Evolutionary conservation across 2,113 vertebrate genomes (phyloP), one percentile per base, ranked within the genome.

Genomic region (Brachyistius frenatus): DNA sequence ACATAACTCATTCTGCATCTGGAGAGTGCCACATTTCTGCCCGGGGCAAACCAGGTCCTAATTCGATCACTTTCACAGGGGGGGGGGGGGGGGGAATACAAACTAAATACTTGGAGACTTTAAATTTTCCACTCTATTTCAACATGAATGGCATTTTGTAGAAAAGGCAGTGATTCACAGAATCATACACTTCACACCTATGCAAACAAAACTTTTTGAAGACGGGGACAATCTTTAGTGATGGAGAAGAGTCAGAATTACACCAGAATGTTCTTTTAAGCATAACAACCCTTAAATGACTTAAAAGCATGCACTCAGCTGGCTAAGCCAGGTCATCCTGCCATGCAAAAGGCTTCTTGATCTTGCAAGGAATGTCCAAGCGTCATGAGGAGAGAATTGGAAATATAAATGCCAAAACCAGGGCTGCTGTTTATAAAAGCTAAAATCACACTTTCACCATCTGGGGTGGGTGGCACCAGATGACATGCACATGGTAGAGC

Each of bases 401-500:
- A 66, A 57, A 76, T 69, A 69, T 73, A 80, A 81, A 80, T 56
- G 73, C 56, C 36, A 30, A 16, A 73, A 69, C 65, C 57, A 37
- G 56, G 41, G 32, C 76, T 72, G 68, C 63, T 44, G 61, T 72
- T 81, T 52, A 57, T 39, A 78, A 78, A 23, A 72, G 75, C 79
- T 72, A 66, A 67, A 66, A 75, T 76, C 70, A 80, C 61, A 77
- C 68, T 44, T 75, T 81, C 31, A 73, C 70, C 79, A 85, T 86
- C 85, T 88, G 89, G 80, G 80, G 79, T 83, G 70, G 72, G 73
- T 39, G 78, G 78, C 81, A 88, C 89, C 82, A 85, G 86, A 86
- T 85, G 86, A 84, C 88, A 92, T 89, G 89, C 90, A 86, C 70
- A 86, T 90, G 88, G 78, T 85, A 81, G 83, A 78, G 88, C 79